Conservation (phyloP, 2,113 vertebrate species). For the Chaetodon trifascialis region DNA sequence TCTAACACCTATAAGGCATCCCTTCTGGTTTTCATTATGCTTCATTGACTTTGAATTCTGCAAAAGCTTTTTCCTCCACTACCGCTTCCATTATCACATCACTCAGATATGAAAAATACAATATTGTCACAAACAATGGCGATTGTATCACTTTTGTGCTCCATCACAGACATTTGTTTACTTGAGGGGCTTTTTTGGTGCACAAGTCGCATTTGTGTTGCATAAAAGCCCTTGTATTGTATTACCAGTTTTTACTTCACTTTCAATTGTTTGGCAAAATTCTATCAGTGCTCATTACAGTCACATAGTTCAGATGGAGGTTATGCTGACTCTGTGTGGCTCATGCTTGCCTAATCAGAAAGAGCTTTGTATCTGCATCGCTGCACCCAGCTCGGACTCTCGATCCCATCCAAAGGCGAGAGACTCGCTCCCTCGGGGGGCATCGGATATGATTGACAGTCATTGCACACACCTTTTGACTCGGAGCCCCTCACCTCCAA, state of each 20-base stretch:
- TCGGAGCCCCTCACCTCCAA: slow-evolving; percentile 39
- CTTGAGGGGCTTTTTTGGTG: background rate
- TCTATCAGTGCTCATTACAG: slow-evolving; percentile 51
- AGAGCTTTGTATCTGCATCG: slow-evolving; percentile 59
- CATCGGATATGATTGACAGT: slow-evolving; percentile 64
- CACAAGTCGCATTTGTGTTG: background rate
- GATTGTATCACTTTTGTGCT: slow-evolving; percentile 16
- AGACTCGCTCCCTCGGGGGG: background rate
- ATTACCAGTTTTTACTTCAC: slow-evolving; percentile 14
- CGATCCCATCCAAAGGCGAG: slow-evolving; percentile 32
- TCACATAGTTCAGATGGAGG: slow-evolving; percentile 44
- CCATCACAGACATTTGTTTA: slow-evolving; percentile 11
- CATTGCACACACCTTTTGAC: slow-evolving; percentile 60
- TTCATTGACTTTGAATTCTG: slow-evolving; percentile 38
- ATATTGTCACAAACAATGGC: slow-evolving; percentile 3
- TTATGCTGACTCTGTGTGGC: slow-evolving; percentile 50
- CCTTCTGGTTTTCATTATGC: slow-evolving; percentile 31
- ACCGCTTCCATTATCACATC: slow-evolving; percentile 3
- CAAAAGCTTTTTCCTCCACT: slow-evolving; percentile 12
- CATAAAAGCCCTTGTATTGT: slow-evolving; percentile 1
- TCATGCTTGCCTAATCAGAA: slow-evolving; percentile 62
- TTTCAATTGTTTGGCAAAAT: slow-evolving; percentile 34
- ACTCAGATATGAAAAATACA: slow-evolving; percentile 28
- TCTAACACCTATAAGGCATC: slow-evolving; percentile 15
- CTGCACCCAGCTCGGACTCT: slow-evolving; percentile 43